phyloP scores from a whole-genome alignment of 2,888 invertebrate species.

The Trichogramma evanescens region DNA sequence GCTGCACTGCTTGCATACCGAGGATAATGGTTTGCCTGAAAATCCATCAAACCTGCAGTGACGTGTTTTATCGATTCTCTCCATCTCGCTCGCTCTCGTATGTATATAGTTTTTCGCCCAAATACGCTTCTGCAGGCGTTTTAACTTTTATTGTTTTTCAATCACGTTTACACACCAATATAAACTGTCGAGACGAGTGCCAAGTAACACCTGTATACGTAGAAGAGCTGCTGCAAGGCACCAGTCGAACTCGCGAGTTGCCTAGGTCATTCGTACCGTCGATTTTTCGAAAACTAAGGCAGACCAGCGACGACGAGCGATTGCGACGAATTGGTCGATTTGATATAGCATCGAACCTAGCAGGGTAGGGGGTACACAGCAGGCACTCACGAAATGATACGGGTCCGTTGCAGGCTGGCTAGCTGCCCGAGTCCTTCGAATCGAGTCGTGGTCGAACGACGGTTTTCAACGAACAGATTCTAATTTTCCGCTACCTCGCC shows the following conservation, averaged over 20 bases:
- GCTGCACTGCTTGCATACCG: not conserved
- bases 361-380: no score
- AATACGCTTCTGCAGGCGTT: slow-evolving; percentile 2
- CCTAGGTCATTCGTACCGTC: no score
- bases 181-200: slow-evolving; percentile 6
- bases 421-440: no score
- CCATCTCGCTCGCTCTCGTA: not conserved
- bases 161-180: slow-evolving; percentile 6
- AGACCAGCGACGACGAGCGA: no score
- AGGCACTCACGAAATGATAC: no score
- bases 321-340: no score
- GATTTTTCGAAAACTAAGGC: no score
- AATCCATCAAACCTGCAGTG: slow-evolving; percentile 19
- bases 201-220: slow-evolving; percentile 18
- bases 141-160: slow-evolving; percentile 25
- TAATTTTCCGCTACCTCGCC: slow-evolving; percentile 22
- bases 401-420: no score
- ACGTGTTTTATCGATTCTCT: slow-evolving; percentile 11
- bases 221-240: no score
- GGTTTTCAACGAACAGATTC: slow-evolving; percentile 25
- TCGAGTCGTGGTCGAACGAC: not conserved
- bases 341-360: no score
- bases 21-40: slow-evolving; percentile 10
- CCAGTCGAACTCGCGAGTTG: no score
- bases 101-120: not conserved